phyloP scores from a whole-genome alignment of 2,888 invertebrate species.

The Pegoplata infirma region DNA sequence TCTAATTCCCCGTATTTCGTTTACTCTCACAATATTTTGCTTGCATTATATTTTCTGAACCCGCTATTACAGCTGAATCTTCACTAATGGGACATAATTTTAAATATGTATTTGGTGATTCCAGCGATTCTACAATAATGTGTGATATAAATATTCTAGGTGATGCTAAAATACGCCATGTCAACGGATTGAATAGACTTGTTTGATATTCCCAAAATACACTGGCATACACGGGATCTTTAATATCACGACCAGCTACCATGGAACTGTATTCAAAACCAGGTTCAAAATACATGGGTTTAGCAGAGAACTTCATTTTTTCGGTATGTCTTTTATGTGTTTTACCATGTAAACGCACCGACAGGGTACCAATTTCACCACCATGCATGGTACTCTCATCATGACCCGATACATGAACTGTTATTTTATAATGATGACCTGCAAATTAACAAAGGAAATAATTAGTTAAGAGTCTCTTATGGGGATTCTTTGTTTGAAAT shows the following conservation, averaged over 20 bases:
- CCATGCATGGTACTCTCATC: constrained; percentile 85
- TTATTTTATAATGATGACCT: constrained; percentile 89
- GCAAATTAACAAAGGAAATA: constrained; percentile 69
- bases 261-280: constrained; percentile 84
- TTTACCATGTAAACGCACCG: constrained; percentile 83
- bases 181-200: constrained; percentile 88
- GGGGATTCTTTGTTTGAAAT: background rate
- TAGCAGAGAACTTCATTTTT: constrained; percentile 80
- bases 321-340: constrained; percentile 81
- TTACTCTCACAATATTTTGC: constrained; percentile 68
- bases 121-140: constrained; percentile 85
- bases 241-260: constrained; percentile 83
- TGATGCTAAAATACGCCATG: constrained; percentile 87
- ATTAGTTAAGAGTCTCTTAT: background rate
- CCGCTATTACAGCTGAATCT: constrained; percentile 83
- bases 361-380: constrained; percentile 87
- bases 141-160: constrained; percentile 87
- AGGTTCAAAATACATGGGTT: constrained; percentile 81
- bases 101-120: constrained; percentile 79
- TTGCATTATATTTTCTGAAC: constrained; percentile 77
- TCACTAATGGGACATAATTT: constrained; percentile 84
- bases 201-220: constrained; percentile 89
- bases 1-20: background rate
- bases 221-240: constrained; percentile 83
- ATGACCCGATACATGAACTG: constrained; percentile 85